A percentile compares a stretch with the other conserved stretches of the same genome.
Conservation (phyloP, 2,113 vertebrate genomes). For the Hippocampus abdominalis region DNA sequence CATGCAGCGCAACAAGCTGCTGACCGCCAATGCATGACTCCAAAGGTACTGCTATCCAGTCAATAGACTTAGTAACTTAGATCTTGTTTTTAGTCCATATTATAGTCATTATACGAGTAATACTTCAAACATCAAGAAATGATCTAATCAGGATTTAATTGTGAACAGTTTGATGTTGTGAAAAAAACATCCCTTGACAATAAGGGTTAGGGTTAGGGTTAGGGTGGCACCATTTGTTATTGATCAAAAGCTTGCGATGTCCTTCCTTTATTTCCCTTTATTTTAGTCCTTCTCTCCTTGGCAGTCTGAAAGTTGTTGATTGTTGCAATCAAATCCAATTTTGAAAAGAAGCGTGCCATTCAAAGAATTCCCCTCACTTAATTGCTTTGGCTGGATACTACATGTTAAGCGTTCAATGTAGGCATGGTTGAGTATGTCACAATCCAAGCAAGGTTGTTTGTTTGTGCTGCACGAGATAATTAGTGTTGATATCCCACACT, state of each 20-base stretch:
- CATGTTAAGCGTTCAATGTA: background rate
- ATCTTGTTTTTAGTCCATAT: background rate
- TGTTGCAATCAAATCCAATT: background rate
- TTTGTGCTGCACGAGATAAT: too few relatives aligned
- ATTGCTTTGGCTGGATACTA: too few relatives aligned
- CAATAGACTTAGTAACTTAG: background rate
- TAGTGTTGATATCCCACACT: too few relatives aligned
- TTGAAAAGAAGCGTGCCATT: background rate
- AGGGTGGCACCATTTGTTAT: background rate
- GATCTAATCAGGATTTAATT: background rate
- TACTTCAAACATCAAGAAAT: background rate
- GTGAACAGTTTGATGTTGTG: background rate
- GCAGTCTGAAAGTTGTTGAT: background rate
- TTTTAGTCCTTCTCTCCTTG: background rate
- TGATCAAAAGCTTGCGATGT: background rate
- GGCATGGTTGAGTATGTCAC: background rate
- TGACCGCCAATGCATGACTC: constrained; percentile 14
- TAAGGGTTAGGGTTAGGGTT: too few relatives aligned
- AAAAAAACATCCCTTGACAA: background rate
- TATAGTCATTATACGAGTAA: background rate
- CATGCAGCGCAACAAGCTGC: constrained; percentile 39
- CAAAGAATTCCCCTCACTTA: background rate
- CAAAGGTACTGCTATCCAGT: constrained; percentile 6
- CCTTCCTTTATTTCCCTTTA: background rate
- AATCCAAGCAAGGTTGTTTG: background rate